These are phyloP conservation scores for Machimus atricapillus DNA, from an alignment of 2,888 invertebrate genomes.

Conservation along the genomic window DNA sequence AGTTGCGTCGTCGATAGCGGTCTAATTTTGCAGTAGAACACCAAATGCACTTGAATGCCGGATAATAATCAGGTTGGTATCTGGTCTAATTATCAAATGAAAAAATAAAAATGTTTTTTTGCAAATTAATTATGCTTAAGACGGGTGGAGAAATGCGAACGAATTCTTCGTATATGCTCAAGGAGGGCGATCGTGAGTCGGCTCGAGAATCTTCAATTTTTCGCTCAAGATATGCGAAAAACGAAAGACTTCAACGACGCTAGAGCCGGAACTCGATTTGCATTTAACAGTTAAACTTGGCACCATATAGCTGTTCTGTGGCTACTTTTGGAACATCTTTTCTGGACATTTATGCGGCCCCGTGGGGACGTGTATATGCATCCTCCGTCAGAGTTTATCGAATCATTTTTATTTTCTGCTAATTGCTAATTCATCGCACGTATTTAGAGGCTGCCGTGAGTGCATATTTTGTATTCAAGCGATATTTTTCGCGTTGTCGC, in stretches of 20 bases:
- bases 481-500: neutral
- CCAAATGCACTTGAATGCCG: constrained; percentile 17
- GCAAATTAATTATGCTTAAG: neutral
- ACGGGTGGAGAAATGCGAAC: neutral
- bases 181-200: neutral
- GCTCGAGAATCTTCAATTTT: constrained; percentile 1
- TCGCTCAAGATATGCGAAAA: constrained; percentile 6
- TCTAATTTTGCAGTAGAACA: neutral
- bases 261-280: constrained; percentile 38
- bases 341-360: neutral
- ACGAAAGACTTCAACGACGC: constrained; percentile 38
- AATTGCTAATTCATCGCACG: constrained; percentile 19
- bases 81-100: neutral
- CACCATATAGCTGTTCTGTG: neutral
- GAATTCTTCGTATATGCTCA: neutral
- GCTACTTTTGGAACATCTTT: constrained; percentile 4
- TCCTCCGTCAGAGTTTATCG: neutral
- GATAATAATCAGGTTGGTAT: constrained; percentile 18
- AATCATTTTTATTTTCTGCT: neutral
- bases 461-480: constrained; percentile 15
- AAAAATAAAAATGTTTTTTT: neutral
- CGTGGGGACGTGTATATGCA: neutral
- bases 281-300: constrained; percentile 33
- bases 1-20: neutral
- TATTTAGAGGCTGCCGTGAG: neutral